These are phyloP conservation scores for Margaritifera margaritifera DNA, from an alignment of 2,888 invertebrate species.

Conservation along the genomic window DNA sequence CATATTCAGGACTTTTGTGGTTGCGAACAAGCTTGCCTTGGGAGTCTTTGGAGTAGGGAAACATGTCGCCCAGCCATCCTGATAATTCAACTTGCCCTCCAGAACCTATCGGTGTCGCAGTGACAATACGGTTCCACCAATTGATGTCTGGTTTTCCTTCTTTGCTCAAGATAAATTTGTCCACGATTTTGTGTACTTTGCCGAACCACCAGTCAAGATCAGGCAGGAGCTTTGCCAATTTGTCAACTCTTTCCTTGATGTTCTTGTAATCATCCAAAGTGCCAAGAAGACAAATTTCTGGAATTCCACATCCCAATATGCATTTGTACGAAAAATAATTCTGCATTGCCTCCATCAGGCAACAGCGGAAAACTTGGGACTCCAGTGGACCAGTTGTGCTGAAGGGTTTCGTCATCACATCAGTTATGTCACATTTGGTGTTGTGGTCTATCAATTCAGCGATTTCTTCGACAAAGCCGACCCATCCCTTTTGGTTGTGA, in stretches of 20 bases:
- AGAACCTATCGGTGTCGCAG: neutral
- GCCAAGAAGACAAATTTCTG: neutral
- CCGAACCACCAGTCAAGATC: neutral
- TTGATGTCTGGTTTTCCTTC: neutral
- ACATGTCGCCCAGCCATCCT: neutral
- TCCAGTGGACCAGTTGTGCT: neutral
- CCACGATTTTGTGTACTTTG: neutral
- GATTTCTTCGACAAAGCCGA: neutral
- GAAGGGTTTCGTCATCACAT: neutral
- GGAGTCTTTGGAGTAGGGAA: neutral
- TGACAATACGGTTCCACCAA: conserved; percentile 1
- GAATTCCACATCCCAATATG: neutral
- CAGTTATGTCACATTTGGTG: neutral
- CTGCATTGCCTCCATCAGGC: conserved; percentile 1
- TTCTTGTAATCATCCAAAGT: too few relatives aligned
- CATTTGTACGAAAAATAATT: conserved; percentile 1
- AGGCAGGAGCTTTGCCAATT: too few relatives aligned
- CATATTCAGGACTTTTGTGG: neutral
- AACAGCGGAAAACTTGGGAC: neutral
- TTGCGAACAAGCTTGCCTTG: neutral
- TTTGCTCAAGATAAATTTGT: neutral
- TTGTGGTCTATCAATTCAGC: neutral
- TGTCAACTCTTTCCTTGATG: too few relatives aligned
- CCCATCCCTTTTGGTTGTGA: neutral
- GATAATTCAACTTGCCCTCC: neutral